These are phyloP conservation scores for Elgaria multicarinata DNA, from an alignment of 2,113 vertebrate genomes.

Conservation along the genomic window DNA sequence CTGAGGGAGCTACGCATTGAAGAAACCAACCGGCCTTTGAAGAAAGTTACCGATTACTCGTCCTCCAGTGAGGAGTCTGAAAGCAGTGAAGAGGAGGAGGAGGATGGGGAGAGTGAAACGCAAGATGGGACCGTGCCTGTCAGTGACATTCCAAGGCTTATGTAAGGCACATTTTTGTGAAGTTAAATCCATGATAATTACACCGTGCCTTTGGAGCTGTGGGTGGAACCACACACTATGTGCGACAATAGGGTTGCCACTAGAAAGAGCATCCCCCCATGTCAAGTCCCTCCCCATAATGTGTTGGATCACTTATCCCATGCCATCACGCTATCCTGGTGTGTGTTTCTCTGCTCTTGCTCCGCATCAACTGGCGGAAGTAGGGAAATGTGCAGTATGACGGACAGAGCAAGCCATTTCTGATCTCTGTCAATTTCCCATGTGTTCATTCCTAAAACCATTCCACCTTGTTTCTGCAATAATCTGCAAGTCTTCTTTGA, in stretches of 20 bases:
- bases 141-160: constrained; percentile 97
- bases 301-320: background rate
- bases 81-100: constrained; percentile 93
- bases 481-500: background rate
- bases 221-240: background rate
- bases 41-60: constrained; percentile 98
- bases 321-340: background rate
- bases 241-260: background rate
- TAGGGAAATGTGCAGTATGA: background rate
- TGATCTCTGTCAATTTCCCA: no score
- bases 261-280: background rate
- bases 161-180: constrained; percentile 81
- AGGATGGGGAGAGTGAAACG: constrained; percentile 90
- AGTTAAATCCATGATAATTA: background rate
- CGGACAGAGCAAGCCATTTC: background rate
- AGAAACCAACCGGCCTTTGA: constrained; percentile 92
- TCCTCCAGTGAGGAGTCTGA: constrained; percentile 97
- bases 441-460: background rate
- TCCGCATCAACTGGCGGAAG: background rate
- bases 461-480: background rate
- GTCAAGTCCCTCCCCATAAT: background rate
- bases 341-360: background rate
- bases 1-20: constrained; percentile 93
- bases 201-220: background rate
- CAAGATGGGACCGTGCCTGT: constrained; percentile 94